A percentile compares a stretch with the other conserved stretches of the same genome.
Conservation (phyloP, 1,140 invertebrate genomes). For the Augochlora pura region DNA sequence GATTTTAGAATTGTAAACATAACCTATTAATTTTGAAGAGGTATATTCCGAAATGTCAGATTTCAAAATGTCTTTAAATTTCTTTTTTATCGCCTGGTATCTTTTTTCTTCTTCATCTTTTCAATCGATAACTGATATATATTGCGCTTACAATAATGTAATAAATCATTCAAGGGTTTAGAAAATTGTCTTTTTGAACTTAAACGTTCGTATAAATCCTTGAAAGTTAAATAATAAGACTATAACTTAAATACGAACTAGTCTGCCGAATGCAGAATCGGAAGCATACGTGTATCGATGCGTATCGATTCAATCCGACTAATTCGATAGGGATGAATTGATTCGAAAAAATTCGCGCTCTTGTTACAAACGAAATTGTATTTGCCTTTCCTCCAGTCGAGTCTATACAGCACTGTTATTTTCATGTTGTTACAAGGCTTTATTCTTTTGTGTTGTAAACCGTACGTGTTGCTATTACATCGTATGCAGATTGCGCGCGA, state of each 20-base stretch:
- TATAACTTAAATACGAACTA: too few relatives aligned
- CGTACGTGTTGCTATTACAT: slow-evolving; percentile 31
- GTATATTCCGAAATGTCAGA: not conserved
- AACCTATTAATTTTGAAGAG: not conserved
- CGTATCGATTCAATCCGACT: not conserved
- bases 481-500: slow-evolving; percentile 10
- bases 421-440: slow-evolving; percentile 61
- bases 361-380: slow-evolving; percentile 67
- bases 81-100: not conserved
- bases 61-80: not conserved
- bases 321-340: not conserved
- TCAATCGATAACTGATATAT: not conserved
- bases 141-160: not conserved
- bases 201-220: too few relatives aligned
- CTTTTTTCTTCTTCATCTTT: not conserved
- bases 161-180: not conserved
- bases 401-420: slow-evolving; percentile 64
- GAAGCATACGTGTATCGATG: too few relatives aligned
- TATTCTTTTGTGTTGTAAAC: slow-evolving; percentile 25
- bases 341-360: not conserved
- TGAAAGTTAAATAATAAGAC: too few relatives aligned
- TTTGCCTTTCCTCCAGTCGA: slow-evolving; percentile 57
- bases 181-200: too few relatives aligned
- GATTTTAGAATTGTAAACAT: not conserved
- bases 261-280: too few relatives aligned